Percentiles rank a stretch among this genome's conserved stretches.
Conservation (phyloP, 1,140 invertebrate species). For the Carcinoscorpius rotundicauda region DNA sequence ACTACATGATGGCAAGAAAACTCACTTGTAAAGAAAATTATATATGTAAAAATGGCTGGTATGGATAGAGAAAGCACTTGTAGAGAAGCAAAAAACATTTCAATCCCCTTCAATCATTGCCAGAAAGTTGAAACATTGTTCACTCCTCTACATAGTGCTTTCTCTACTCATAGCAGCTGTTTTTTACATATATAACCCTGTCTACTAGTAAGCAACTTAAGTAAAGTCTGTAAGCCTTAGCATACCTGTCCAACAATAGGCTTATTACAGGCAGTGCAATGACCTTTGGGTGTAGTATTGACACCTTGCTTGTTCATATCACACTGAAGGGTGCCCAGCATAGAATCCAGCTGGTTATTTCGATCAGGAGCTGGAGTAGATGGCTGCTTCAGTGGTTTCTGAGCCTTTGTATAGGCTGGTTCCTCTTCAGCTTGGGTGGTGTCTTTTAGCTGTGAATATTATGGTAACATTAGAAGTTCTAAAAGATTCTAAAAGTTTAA, state of each 20-base stretch:
- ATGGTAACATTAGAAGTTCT: too few relatives aligned
- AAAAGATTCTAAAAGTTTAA: too few relatives aligned
- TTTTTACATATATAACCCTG: background rate
- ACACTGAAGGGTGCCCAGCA: conserved; percentile 74
- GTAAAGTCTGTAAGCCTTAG: background rate
- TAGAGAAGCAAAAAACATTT: background rate
- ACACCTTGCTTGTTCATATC: conserved; percentile 96
- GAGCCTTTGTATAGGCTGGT: conserved; percentile 32
- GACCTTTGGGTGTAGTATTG: conserved; percentile 89
- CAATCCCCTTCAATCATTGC: conserved; percentile 6
- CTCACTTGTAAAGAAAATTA: too few relatives aligned
- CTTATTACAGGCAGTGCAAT: conserved; percentile 37
- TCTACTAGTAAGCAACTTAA: conserved; percentile 4
- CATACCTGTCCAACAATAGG: conserved; percentile 37
- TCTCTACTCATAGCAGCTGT: too few relatives aligned
- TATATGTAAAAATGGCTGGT: too few relatives aligned
- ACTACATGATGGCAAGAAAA: too few relatives aligned
- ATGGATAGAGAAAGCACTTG: too few relatives aligned
- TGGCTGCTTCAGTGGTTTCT: conserved; percentile 27
- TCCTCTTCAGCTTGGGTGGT: conserved; percentile 34
- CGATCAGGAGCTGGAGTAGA: conserved; percentile 22
- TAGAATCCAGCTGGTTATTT: conserved; percentile 68
- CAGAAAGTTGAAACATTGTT: background rate
- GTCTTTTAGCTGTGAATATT: conserved; percentile 41
- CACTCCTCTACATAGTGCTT: too few relatives aligned